Percentiles rank a stretch among this genome's conserved stretches.
Evolutionary conservation across 1,140 invertebrate species (phyloP).

Genomic region (Brachionus calyciflorus): DNA sequence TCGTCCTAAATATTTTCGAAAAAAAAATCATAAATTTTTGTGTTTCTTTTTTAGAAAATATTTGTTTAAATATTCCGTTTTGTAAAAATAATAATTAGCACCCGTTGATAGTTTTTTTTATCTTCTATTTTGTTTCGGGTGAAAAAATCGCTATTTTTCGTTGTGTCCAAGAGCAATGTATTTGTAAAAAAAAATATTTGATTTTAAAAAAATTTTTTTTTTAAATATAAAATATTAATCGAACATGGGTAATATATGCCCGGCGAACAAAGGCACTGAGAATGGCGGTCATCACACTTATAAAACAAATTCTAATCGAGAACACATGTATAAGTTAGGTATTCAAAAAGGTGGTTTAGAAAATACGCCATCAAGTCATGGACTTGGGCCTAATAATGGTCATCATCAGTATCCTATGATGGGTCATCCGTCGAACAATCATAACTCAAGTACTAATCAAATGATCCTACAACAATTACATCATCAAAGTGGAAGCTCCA

Average conservation of each 20-base stretch:
- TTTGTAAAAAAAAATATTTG: no score
- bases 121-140: no score
- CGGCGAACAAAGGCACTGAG: slow-evolving; percentile 35
- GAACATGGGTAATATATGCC: slow-evolving; percentile 46
- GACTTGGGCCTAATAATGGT: not conserved
- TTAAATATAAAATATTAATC: not conserved
- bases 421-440: not conserved
- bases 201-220: no score
- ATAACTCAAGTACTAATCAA: not conserved
- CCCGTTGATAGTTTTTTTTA: no score
- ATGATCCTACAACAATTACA: not conserved
- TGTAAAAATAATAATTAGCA: no score
- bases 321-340: slow-evolving; percentile 12
- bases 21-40: no score
- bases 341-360: slow-evolving; percentile 36
- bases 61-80: no score
- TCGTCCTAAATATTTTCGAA: no score
- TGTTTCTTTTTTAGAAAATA: no score
- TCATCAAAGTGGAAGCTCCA: slow-evolving; percentile 38
- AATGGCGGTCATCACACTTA: slow-evolving; percentile 1
- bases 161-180: no score
- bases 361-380: not conserved
- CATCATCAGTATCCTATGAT: slow-evolving; percentile 31
- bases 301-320: slow-evolving; percentile 28
- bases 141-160: no score